A percentile compares a stretch with the other conserved stretches of the same genome.
phyloP scores from a whole-genome alignment of 2,888 invertebrate species.

The Netelia melanura region DNA sequence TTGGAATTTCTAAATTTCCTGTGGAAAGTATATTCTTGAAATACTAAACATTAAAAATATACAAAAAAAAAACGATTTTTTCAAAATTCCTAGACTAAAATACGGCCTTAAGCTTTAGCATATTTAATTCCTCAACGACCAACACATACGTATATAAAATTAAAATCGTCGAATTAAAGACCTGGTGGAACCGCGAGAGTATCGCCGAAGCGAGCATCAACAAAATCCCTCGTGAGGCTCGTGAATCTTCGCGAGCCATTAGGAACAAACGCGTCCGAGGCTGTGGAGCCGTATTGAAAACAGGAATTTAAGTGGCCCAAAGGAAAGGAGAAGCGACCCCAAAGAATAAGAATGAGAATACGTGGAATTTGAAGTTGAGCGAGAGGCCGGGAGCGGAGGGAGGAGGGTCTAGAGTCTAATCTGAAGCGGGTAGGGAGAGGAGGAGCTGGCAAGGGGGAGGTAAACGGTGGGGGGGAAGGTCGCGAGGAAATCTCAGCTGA shows the following conservation, averaged over 20 bases:
- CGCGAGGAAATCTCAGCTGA: conserved; percentile 67
- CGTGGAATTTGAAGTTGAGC: conserved; percentile 46
- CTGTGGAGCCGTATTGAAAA: conserved; percentile 21
- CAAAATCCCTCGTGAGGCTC: neutral
- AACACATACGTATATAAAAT: no score
- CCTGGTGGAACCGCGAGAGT: neutral
- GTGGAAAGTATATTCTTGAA: no score
- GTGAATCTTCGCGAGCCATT: neutral
- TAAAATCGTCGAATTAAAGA: no score
- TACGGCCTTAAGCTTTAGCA: no score
- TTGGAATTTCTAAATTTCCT: no score
- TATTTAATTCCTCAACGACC: no score
- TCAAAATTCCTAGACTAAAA: no score
- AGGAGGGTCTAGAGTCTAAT: conserved; percentile 27
- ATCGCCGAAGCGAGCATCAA: neutral
- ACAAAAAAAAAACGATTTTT: no score
- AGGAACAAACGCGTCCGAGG: neutral
- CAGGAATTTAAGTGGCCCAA: conserved; percentile 39
- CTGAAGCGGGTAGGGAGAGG: conserved; percentile 34
- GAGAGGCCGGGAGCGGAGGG: conserved; percentile 8
- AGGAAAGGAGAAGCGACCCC: neutral
- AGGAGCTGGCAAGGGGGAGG: conserved; percentile 9
- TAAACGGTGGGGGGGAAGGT: conserved; percentile 41
- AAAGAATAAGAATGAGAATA: conserved; percentile 34
- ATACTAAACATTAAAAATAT: no score